Conservation (phyloP, 2,888 invertebrate genomes). For the Liopterus haemorrhoidalis region DNA sequence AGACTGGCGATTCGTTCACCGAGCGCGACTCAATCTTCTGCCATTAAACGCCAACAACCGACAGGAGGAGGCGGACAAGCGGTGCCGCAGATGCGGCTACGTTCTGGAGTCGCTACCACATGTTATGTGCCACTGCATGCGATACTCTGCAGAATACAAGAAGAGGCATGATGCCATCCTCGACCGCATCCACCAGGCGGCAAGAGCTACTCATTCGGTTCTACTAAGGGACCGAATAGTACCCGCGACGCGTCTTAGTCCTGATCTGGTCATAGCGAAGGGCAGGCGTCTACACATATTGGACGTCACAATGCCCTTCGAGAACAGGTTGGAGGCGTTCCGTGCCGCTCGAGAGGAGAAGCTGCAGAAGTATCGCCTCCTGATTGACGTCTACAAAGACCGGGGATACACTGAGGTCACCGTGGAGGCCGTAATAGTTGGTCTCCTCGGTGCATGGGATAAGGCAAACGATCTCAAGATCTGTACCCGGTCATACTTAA, state of each 20-base stretch:
- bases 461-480: constrained; percentile 31
- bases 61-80: too few relatives aligned
- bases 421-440: constrained; percentile 33
- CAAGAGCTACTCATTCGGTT: constrained; percentile 12
- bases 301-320: constrained; percentile 38
- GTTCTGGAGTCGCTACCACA: constrained; percentile 39
- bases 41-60: constrained; percentile 35
- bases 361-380: constrained; percentile 19
- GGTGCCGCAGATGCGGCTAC: constrained; percentile 34
- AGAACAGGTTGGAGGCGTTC: constrained; percentile 33
- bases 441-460: constrained; percentile 39
- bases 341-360: constrained; percentile 31
- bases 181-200: constrained; percentile 27
- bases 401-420: constrained; percentile 24
- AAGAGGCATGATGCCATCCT: constrained; percentile 32
- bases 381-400: constrained; percentile 7
- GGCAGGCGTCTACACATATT: constrained; percentile 32
- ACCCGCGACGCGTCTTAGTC: constrained; percentile 26
- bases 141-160: constrained; percentile 35
- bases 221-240: constrained; percentile 19
- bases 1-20: constrained; percentile 43
- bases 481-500: constrained; percentile 27
- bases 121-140: constrained; percentile 39
- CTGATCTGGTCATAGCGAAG: constrained; percentile 31
- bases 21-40: constrained; percentile 36